Evolutionary conservation across 2,113 vertebrate species (phyloP), one percentile per base, ranked within the genome.

Genomic region (Cyprinus carpio): DNA sequence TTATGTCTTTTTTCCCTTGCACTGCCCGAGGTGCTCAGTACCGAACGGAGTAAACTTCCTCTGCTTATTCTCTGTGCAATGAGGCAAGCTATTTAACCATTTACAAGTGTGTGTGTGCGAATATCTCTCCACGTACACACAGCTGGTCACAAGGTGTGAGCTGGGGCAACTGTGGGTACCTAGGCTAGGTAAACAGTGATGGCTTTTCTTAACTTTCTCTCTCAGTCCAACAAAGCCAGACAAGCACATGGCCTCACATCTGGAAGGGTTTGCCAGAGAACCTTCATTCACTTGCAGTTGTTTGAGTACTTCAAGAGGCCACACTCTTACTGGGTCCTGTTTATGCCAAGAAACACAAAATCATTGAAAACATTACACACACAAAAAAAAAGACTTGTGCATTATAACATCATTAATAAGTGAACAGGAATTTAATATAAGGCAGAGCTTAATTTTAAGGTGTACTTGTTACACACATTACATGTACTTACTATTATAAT

Each of bases 81-180:
- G 69, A 83, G 62, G 29, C 43, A 54, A 83, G 40, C 37, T 62
- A 51, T 76, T 76, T 29, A 71, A 58, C 58, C 34, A 75, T 87
- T 83, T 81, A 75, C 82, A 56, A 82, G 81, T 83, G 85, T 88
- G 76, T 85, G 71, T 86, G 72, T 51, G 69, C 54, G 72, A 71
- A 31, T 83, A 27, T 83, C 11, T 85, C 40, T 81, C 88, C 85
- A 46, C 79, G 85, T 87, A 87, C 34, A 74, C 88, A 93, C 94
- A 95, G 94, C 94, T 95, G 94, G 86, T 90, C 89, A 89, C 91
- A 94, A 95, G 94, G 93, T 93, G 92, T 91, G 86, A 85, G 71
- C 23, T n/a, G 0, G 37, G 89, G 77, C 74, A 37, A 88, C 83
- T 7, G 16, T 79, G 87, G 91, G 89, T 86, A 89, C 85, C 80